Conservation (phyloP, 2,888 invertebrate genomes). For the Campoletis raptor region DNA sequence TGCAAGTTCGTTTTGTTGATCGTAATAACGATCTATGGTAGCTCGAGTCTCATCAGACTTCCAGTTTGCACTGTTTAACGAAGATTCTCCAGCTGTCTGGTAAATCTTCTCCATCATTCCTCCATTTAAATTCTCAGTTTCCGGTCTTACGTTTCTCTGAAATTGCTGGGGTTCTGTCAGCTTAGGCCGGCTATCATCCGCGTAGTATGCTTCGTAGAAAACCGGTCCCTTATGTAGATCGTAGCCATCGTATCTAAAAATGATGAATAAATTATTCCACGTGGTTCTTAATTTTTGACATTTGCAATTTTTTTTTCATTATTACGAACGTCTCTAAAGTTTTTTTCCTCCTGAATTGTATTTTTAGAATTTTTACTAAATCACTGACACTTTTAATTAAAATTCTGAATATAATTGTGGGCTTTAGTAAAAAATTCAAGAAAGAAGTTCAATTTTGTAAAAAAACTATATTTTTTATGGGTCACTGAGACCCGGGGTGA, state of each 20-base stretch:
- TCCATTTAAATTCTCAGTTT: conserved; percentile 71
- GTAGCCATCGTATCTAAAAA: conserved; percentile 73
- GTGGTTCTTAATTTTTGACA: neutral
- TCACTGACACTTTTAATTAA: no score
- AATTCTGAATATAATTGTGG: no score
- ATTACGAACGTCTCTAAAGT: no score
- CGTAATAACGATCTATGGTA: neutral
- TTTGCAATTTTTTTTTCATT: neutral
- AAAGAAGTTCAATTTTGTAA: neutral
- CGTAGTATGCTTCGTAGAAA: conserved; percentile 80
- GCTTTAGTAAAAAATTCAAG: no score
- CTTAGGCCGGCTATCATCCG: conserved; percentile 64
- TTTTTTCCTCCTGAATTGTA: no score
- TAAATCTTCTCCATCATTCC: conserved; percentile 73
- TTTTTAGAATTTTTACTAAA: no score
- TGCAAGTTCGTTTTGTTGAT: neutral
- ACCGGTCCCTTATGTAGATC: conserved; percentile 77
- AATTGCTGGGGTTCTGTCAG: conserved; percentile 24
- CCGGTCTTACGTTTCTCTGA: conserved; percentile 8
- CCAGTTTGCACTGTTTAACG: neutral
- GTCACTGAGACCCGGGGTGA: neutral
- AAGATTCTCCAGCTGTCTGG: conserved; percentile 69
- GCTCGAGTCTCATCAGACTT: neutral
- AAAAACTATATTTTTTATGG: neutral
- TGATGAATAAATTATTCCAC: conserved; percentile 11